phyloP scores from a whole-genome alignment of 2,113 vertebrate species.

The Chloropsis hardwickii region DNA sequence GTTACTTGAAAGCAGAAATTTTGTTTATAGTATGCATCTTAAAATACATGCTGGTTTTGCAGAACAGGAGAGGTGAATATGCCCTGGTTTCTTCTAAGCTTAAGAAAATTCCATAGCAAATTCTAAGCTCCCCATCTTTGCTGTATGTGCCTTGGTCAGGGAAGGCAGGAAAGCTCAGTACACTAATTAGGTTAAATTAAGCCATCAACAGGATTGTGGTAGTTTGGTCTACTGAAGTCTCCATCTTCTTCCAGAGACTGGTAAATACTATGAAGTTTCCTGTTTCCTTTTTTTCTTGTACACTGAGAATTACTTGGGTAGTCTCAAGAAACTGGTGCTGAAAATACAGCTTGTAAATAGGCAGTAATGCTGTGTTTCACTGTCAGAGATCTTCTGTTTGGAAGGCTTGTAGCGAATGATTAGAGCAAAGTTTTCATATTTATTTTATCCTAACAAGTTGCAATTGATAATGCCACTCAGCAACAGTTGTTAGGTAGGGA shows the following conservation, averaged over 20 bases:
- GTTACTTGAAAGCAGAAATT: not conserved
- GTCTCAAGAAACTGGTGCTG: not conserved
- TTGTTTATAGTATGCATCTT: not conserved
- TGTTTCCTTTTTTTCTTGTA: not conserved
- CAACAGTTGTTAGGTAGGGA: constrained; percentile 68
- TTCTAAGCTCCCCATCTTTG: not conserved
- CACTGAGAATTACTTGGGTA: not conserved
- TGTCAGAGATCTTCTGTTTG: not conserved
- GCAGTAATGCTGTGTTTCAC: not conserved
- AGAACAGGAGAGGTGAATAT: not conserved
- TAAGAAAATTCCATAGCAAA: not conserved
- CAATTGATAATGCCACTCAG: constrained; percentile 70
- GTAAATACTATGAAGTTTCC: not conserved
- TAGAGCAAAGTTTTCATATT: not conserved
- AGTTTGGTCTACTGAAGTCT: not conserved
- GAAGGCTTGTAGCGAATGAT: not conserved
- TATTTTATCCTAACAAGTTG: constrained; percentile 23
- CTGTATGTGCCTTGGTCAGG: not conserved
- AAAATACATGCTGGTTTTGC: not conserved
- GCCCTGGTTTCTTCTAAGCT: not conserved
- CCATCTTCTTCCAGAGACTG: not conserved
- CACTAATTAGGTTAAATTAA: not conserved
- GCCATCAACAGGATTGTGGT: not conserved
- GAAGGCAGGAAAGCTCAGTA: not conserved
- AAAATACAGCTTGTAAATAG: not conserved